Base-by-base conservation (phyloP, 2,888 invertebrate species). In the Bugulina stolonifera region DNA sequence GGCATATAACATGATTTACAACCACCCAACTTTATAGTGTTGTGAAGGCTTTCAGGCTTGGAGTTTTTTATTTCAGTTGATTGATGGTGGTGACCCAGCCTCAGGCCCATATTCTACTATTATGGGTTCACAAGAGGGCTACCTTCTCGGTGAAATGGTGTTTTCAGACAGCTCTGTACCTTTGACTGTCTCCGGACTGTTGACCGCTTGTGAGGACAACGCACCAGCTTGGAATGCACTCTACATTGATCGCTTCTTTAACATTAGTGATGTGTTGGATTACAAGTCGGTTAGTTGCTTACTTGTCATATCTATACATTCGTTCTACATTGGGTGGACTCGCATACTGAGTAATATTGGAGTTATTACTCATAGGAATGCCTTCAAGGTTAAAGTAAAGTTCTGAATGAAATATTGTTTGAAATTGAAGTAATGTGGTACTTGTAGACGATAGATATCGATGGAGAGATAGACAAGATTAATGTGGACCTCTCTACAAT, bases 141-240 rank as follows among this genome's bases (percentile, higher is more conserved):
- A 70, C 29, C 18, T 32, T 22, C 52, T 70, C 1, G 70, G 70
- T 25, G 23, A 70, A 3, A 43, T 70, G 52, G 54, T 43, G 5
- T 70, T 70, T 25, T 2, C 10, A 27, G 54, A 70, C 29, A 3
- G 43, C 22, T 23, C 52, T 70, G 52, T 70, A 2, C 70, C 70
- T 43, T 52, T 70, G n/a, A 70, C 70, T 43, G 43, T 70, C 32
- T 70, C 70, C 18, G 70, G 70, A 3, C 23, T 70, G 10, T 25
- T 70, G 3, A 70, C 43, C 10, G 77, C 76, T 57, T 80, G 80
- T 71, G 73, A 76, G 54, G 74, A 72, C 22, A 76, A 77, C n/a
- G 76, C 76, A 58, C 52, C 74, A 1, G 76, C 75, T 10, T 75
- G 72, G 54, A 43, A 69, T 1, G 75, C 74, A 5, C 64, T 77